phyloP scores from a whole-genome alignment of 2,888 invertebrate genomes.

The Congeria kusceri region DNA sequence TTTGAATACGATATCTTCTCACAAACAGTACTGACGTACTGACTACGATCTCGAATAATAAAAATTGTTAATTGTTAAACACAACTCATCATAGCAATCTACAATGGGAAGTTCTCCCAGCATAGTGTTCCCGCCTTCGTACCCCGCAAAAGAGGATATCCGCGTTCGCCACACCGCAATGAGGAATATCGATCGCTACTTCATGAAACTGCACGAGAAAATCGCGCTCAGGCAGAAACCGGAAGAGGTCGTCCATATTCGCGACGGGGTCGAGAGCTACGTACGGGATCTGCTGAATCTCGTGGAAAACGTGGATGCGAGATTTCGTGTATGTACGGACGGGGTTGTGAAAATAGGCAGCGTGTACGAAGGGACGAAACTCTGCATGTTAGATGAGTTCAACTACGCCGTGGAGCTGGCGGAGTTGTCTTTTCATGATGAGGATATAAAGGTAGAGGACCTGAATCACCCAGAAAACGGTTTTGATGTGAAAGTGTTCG shows the following conservation, averaged over 20 bases:
- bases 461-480: slow-evolving; percentile 18
- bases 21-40: too few relatives aligned
- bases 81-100: too few relatives aligned
- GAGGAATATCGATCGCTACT: slow-evolving; percentile 36
- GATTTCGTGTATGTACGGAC: slow-evolving; percentile 24
- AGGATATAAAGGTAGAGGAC: slow-evolving; percentile 25
- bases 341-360: slow-evolving; percentile 43
- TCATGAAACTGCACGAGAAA: slow-evolving; percentile 29
- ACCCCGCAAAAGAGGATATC: slow-evolving; percentile 27
- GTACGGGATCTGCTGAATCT: slow-evolving; percentile 16
- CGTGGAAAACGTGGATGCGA: slow-evolving; percentile 11
- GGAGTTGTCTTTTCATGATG: slow-evolving; percentile 7
- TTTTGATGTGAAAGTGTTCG: slow-evolving; percentile 19
- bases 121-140: slow-evolving; percentile 3
- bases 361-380: slow-evolving; percentile 35
- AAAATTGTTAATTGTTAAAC: too few relatives aligned
- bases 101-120: slow-evolving; percentile 40
- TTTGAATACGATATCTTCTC: too few relatives aligned
- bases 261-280: slow-evolving; percentile 37
- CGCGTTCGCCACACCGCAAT: slow-evolving; percentile 23
- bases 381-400: slow-evolving; percentile 20
- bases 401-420: slow-evolving; percentile 29
- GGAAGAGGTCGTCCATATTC: slow-evolving; percentile 34
- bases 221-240: slow-evolving; percentile 17
- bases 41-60: too few relatives aligned